Evolutionary conservation across 2,888 invertebrate genomes (phyloP).

Genomic region (Sinopyrophorus schimmeli): DNA sequence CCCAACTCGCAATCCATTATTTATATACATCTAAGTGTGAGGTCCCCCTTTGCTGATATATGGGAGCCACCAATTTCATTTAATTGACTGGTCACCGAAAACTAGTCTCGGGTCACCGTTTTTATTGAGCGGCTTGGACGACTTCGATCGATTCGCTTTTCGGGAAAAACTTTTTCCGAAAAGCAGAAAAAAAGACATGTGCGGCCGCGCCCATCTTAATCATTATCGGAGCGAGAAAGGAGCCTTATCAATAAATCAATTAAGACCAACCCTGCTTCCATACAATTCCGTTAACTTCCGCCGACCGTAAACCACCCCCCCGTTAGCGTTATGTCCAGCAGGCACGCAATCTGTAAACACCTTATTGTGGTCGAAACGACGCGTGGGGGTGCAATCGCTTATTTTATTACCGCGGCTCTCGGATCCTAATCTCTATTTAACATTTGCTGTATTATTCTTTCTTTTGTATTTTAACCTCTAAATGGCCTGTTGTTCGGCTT

Average conservation of each 20-base stretch:
- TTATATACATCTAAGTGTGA: conserved; percentile 49
- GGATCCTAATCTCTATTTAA: conserved; percentile 28
- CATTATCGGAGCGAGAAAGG: conserved; percentile 38
- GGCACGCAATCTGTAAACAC: conserved; percentile 43
- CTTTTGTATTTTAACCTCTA: conserved; percentile 11
- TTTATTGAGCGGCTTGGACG: conserved; percentile 36
- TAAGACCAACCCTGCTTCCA: conserved; percentile 40
- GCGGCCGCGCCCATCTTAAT: conserved; percentile 39
- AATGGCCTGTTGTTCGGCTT: conserved; percentile 14
- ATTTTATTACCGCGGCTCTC: conserved; percentile 33
- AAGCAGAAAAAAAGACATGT: no score
- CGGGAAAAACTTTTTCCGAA: no score
- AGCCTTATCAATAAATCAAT: conserved; percentile 42
- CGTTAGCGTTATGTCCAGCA: conserved; percentile 38
- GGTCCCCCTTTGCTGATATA: conserved; percentile 50
- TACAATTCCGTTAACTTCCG: conserved; percentile 31
- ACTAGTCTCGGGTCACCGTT: conserved; percentile 45
- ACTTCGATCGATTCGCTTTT: no score
- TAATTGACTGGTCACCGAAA: conserved; percentile 52
- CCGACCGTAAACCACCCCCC: conserved; percentile 37
- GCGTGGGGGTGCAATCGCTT: conserved; percentile 35
- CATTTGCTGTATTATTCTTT: conserved; percentile 24
- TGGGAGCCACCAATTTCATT: conserved; percentile 51
- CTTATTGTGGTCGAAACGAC: conserved; percentile 38
- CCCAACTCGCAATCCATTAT: conserved; percentile 45